Conservation (phyloP, 2,113 vertebrate species). For the Hippocampus abdominalis region DNA sequence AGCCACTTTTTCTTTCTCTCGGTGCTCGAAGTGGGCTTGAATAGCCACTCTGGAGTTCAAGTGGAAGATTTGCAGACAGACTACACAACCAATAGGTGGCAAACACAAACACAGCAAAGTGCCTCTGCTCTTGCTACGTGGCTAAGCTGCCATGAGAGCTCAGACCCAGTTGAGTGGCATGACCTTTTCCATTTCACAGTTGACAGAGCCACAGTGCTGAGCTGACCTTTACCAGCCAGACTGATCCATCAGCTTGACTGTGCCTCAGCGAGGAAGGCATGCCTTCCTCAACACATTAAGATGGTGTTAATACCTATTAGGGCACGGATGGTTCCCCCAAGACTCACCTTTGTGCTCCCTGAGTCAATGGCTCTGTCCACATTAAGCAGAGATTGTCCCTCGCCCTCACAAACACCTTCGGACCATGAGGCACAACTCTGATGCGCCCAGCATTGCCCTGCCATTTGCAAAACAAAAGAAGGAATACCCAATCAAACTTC, state of each 20-base stretch:
- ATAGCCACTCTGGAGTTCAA: constrained; percentile 46
- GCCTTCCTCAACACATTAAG: constrained; percentile 57
- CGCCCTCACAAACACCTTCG: constrained; percentile 81
- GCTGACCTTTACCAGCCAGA: constrained; percentile 76
- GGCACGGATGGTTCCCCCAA: constrained; percentile 30
- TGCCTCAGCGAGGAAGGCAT: constrained; percentile 44
- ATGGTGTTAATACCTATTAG: constrained; percentile 62
- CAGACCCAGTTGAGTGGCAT: constrained; percentile 58
- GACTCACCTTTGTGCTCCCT: constrained; percentile 99
- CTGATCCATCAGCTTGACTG: constrained; percentile 71
- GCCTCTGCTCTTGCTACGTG: constrained; percentile 40
- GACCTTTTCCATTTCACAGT: constrained; percentile 84
- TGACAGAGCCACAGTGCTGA: constrained; percentile 69
- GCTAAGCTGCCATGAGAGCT: constrained; percentile 58
- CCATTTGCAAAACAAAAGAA: constrained; percentile 11
- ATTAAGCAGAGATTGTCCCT: constrained; percentile 83
- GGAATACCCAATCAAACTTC: background rate
- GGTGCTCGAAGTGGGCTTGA: constrained; percentile 20
- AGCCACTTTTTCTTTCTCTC: constrained; percentile 3
- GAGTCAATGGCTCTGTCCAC: constrained; percentile 99
- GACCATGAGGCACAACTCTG: constrained; percentile 96
- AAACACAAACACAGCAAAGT: constrained; percentile 47
- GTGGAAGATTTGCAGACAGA: constrained; percentile 58
- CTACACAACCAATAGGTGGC: constrained; percentile 41
- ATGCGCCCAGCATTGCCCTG: constrained; percentile 97